Evolutionary conservation across 2,888 invertebrate species (phyloP), one percentile per base, ranked within the genome.

Genomic region (Rhagonycha lutea): DNA sequence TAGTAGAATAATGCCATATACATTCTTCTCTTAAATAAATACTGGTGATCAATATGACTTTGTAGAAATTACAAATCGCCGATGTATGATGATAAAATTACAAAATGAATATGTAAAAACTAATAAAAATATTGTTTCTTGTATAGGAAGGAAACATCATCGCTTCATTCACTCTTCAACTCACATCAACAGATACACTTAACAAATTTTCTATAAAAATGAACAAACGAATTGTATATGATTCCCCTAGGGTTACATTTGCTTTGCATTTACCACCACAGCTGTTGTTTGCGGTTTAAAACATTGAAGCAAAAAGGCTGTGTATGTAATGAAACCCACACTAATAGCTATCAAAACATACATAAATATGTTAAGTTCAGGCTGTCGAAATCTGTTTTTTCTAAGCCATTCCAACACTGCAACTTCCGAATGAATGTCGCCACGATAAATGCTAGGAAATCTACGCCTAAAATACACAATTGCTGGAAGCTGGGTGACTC

Each of bases 291-390:
- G 90, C 70, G 94, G 91, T 84, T 95, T 95, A 88, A 97, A 96
- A 87, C 96, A 97, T 87, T 97, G 96, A 82, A 97, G 89, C 79
- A 97, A 89, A 89, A 97, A 97, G 74, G 95, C 94, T 14, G 97
- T 97, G 88, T 97, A 97, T 88, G 96, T 91, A 61, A 96, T 90
- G 86, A 97, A 97, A 68, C 95, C 94, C 84, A 95, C 90, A 72
- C 95, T 94, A 80, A 97, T 92, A 23, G 96, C 96, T 85, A 96
- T 92, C 83, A 97, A 90, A 70, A 95, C 96, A 87, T 97, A 97
- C 97, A 97, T 97, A 87, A 97, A 97, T 82, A 97, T 92, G 86
- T 96, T 97, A 63, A 97, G 88, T 87, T 97, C 97, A 0, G 97
- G 97, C 85, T 96, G 96, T 70, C 96, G 92, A 90, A 96, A 97